Evolutionary conservation across 2,797 vertebrate species (phyloP).

Genomic region (Perodicticus potto): DNA sequence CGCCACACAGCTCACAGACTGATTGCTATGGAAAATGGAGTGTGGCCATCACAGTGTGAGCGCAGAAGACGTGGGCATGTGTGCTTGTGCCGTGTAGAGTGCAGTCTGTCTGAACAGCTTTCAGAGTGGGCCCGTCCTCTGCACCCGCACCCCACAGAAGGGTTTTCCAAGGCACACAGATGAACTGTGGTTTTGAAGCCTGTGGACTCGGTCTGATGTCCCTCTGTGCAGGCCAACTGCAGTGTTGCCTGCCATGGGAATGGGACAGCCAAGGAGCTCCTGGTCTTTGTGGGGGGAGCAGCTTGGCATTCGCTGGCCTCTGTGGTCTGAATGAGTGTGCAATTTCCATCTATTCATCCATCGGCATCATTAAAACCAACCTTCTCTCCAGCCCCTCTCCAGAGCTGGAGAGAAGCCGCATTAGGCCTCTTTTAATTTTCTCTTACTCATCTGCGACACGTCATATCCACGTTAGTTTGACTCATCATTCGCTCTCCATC

Average conservation of each 20-base stretch:
- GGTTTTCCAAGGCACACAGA: not conserved
- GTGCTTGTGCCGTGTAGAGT: conserved; percentile 56
- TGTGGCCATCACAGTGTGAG: not conserved
- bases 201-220: not conserved
- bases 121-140: not conserved
- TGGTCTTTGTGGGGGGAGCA: not conserved
- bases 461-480: conserved; percentile 70
- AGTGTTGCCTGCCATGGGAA: not conserved
- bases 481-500: conserved; percentile 73
- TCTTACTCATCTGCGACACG: conserved; percentile 28
- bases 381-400: conserved; percentile 70
- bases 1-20: rapidly evolving
- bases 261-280: not conserved
- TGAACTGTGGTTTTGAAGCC: not conserved
- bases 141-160: not conserved
- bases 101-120: conserved; percentile 60
- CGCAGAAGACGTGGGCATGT: not conserved
- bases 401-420: conserved; percentile 64
- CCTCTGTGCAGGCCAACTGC: conserved; percentile 49
- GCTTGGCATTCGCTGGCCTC: conserved; percentile 62
- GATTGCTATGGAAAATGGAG: not conserved
- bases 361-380: conserved; percentile 28
- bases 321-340: conserved; percentile 81
- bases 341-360: conserved; percentile 59
- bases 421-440: conserved; percentile 15